A percentile compares a stretch with the other conserved stretches of the same genome.
Conservation (phyloP, 2,797 vertebrate genomes). For the Hemibagrus guttatus region DNA sequence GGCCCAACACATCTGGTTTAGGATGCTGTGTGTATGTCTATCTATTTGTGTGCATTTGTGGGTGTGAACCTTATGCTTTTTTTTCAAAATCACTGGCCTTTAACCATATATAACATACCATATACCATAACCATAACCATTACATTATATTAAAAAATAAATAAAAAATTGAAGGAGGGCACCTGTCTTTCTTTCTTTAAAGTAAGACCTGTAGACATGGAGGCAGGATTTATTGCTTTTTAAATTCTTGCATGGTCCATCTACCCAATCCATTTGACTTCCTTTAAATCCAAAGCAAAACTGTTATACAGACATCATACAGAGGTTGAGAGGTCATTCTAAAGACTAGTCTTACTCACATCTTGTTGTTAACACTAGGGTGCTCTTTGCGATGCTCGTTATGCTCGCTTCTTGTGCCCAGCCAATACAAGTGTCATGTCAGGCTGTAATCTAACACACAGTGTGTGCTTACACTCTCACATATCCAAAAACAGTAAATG, state of each 20-base stretch:
- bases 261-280: not conserved
- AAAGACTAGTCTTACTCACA: not conserved
- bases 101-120: not conserved
- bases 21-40: not conserved
- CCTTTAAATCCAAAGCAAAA: not conserved
- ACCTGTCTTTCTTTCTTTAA: not conserved
- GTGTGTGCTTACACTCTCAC: not conserved
- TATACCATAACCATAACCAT: not conserved
- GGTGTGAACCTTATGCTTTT: not conserved
- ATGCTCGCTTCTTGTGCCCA: not conserved
- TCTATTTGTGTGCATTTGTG: not conserved
- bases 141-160: not conserved
- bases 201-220: not conserved
- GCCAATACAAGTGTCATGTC: not conserved
- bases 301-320: not conserved
- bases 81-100: not conserved
- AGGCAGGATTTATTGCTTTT: not conserved
- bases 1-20: constrained; percentile 32
- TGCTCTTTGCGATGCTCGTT: not conserved
- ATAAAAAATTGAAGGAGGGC: not conserved
- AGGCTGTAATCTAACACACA: not conserved
- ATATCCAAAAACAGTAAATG: constrained; percentile 1
- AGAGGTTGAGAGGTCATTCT: not conserved
- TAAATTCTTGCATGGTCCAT: not conserved
- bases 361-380: not conserved